Conservation (phyloP, 2,797 vertebrate genomes). For the Acrocephalus scirpaceus region DNA sequence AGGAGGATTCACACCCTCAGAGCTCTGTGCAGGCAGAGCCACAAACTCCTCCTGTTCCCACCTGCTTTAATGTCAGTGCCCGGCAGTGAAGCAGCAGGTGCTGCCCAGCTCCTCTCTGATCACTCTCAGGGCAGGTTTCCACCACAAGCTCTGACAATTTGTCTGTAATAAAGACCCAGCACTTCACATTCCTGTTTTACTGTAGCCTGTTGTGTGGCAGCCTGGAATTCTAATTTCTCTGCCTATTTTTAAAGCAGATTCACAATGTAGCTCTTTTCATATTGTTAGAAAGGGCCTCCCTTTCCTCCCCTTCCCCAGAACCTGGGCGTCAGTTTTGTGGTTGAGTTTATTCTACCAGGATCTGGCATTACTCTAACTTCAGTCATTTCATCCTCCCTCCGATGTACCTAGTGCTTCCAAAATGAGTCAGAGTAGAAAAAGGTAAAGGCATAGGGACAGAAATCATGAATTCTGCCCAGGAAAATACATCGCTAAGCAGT, state of each 20-base stretch:
- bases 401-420: not conserved
- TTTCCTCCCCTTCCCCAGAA: not conserved
- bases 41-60: not conserved
- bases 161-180: not conserved
- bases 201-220: not conserved
- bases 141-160: not conserved
- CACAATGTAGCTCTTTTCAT: not conserved
- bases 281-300: not conserved
- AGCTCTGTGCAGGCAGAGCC: not conserved
- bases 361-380: not conserved
- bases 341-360: not conserved
- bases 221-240: constrained; percentile 10
- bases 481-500: not conserved
- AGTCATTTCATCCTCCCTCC: not conserved
- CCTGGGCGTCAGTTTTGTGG: not conserved
- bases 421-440: not conserved
- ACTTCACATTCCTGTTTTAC: not conserved
- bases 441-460: not conserved
- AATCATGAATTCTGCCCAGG: not conserved
- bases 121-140: not conserved
- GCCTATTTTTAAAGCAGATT: not conserved
- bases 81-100: not conserved
- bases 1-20: not conserved
- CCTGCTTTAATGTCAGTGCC: not conserved
- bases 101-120: not conserved